phyloP scores from a whole-genome alignment of 1,140 invertebrate species.

The Plodia interpunctella region DNA sequence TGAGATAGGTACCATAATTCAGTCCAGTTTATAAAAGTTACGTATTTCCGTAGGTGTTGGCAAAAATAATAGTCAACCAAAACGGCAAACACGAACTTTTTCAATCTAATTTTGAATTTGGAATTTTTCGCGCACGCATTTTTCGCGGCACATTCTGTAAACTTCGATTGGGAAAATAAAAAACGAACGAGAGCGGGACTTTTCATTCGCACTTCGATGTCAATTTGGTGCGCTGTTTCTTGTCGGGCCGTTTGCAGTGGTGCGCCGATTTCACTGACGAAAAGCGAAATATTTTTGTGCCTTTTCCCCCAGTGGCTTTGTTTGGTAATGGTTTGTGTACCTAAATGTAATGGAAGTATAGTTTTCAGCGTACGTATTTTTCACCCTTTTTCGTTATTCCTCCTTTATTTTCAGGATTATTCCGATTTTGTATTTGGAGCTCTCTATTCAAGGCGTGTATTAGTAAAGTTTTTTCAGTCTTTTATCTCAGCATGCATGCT shows the following conservation, averaged over 20 bases:
- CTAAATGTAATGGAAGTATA: background rate
- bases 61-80: background rate
- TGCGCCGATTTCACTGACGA: background rate
- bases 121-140: background rate
- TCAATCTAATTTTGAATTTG: background rate
- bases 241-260: slow-evolving; percentile 2
- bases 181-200: slow-evolving; percentile 2
- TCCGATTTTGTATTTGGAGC: no score
- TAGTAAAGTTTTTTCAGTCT: no score
- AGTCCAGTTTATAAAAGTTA: no score
- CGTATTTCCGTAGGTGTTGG: no score
- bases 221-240: slow-evolving; percentile 4
- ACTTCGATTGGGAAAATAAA: background rate
- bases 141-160: background rate
- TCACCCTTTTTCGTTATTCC: background rate
- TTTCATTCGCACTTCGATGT: slow-evolving; percentile 5
- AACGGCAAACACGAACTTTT: background rate
- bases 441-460: no score
- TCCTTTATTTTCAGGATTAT: no score
- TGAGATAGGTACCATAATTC: no score
- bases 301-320: background rate
- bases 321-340: slow-evolving; percentile 1
- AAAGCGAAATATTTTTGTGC: background rate
- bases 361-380: background rate
- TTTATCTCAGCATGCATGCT: no score